A percentile compares a stretch with the other conserved stretches of the same genome.
phyloP scores from a whole-genome alignment of 64 coral and sea anemone genomes.

The Montipora efflorescens region DNA sequence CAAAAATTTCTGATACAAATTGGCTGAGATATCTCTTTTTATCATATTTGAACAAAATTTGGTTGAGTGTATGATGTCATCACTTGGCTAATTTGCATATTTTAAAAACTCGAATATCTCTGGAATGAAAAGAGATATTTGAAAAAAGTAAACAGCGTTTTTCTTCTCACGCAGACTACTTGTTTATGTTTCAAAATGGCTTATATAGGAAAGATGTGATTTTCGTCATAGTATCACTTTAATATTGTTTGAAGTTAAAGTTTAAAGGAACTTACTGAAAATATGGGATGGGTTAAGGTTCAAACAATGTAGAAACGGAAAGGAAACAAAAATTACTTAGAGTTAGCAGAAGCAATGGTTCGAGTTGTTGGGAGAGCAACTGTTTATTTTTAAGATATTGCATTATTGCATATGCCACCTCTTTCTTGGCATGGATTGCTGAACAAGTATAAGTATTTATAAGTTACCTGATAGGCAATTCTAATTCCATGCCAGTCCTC shows the following conservation, averaged over 20 bases:
- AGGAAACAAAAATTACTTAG: conserved; percentile 6
- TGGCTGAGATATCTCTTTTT: too few species aligned
- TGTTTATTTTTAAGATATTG: conserved; percentile 2
- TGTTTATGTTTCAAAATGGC: too few species aligned
- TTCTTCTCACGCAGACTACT: too few species aligned
- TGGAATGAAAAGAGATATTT: too few species aligned
- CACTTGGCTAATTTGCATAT: too few species aligned
- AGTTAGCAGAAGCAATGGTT: neutral
- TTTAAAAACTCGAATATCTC: too few species aligned
- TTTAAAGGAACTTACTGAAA: neutral
- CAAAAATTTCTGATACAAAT: too few species aligned
- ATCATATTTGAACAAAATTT: too few species aligned
- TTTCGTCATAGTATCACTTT: neutral
- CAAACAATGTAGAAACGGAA: neutral
- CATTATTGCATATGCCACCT: conserved; percentile 3
- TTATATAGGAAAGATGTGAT: too few species aligned
- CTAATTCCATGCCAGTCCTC: conserved; percentile 80
- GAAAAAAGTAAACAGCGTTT: too few species aligned
- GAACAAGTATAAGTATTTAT: neutral
- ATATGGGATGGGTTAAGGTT: neutral
- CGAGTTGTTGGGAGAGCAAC: neutral
- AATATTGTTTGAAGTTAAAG: neutral
- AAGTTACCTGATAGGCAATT: conserved; percentile 58
- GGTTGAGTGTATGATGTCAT: too few species aligned
- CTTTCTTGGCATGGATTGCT: neutral